phyloP scores from a whole-genome alignment of 2,888 invertebrate species.

The Drosophila tanythrix region DNA sequence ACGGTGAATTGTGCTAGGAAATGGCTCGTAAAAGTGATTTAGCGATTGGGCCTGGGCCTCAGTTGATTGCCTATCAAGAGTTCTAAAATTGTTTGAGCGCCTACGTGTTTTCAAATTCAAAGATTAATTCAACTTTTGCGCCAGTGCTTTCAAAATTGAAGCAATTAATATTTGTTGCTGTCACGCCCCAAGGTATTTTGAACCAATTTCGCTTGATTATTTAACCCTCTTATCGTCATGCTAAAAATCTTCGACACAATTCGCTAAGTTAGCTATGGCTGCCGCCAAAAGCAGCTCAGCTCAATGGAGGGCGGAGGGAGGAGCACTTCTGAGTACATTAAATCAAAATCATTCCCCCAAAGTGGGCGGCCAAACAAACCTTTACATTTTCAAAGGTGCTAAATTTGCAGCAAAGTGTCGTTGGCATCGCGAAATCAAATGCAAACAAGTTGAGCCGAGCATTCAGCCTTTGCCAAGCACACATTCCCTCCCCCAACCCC shows the following conservation, averaged over 20 bases:
- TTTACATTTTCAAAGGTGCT: constrained; percentile 75
- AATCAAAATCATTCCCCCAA: constrained; percentile 51
- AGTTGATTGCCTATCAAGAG: constrained; percentile 50
- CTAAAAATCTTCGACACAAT: constrained; percentile 43
- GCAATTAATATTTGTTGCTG: constrained; percentile 56
- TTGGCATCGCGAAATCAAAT: constrained; percentile 69
- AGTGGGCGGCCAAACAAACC: constrained; percentile 56
- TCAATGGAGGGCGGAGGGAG: constrained; percentile 13
- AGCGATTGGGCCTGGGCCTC: constrained; percentile 20
- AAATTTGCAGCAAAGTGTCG: constrained; percentile 69
- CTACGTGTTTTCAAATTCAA: constrained; percentile 30
- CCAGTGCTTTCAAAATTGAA: constrained; percentile 41
- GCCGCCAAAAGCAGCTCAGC: neutral
- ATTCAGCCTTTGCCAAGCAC: constrained; percentile 39
- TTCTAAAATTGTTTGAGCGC: constrained; percentile 22
- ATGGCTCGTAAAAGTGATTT: constrained; percentile 54
- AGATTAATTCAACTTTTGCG: constrained; percentile 56
- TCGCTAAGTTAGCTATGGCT: constrained; percentile 16
- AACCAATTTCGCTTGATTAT: constrained; percentile 51
- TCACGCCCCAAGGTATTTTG: constrained; percentile 40
- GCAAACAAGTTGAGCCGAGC: constrained; percentile 64
- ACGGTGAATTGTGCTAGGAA: constrained; percentile 4
- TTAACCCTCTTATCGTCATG: constrained; percentile 42
- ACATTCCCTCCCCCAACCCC: neutral
- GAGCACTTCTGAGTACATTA: constrained; percentile 44